Evolutionary conservation across 2,797 vertebrate species (phyloP).

Genomic region (Prionace glauca): DNA sequence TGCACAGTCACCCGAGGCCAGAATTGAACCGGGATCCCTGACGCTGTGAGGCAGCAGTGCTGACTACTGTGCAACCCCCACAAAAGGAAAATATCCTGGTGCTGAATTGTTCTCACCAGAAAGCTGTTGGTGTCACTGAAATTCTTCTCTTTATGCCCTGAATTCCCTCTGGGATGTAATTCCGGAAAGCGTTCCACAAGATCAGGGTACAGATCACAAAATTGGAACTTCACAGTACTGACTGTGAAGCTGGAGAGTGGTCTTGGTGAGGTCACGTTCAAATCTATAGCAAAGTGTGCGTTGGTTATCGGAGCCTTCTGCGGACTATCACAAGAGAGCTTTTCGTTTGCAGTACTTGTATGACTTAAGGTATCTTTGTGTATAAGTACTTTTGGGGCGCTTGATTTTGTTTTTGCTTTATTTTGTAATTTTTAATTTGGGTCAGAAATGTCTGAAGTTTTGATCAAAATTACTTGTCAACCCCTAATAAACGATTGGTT

Average conservation of each 20-base stretch:
- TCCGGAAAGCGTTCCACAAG: background rate
- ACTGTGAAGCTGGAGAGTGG: background rate
- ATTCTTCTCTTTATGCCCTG: background rate
- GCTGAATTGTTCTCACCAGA: background rate
- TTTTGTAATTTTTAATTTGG: background rate
- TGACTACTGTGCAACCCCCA: no score
- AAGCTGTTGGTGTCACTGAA: background rate
- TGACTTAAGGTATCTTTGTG: background rate
- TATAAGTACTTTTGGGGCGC: background rate
- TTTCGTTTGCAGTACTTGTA: background rate
- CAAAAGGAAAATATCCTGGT: background rate
- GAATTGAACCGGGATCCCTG: no score
- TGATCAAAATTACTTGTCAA: background rate
- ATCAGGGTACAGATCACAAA: background rate
- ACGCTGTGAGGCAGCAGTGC: no score
- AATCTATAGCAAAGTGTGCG: background rate
- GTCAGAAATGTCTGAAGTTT: background rate
- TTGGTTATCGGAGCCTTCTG: background rate
- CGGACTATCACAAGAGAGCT: background rate
- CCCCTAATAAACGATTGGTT: background rate
- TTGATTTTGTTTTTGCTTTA: background rate
- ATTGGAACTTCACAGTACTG: background rate
- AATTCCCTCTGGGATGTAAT: background rate
- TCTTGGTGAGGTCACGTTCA: background rate
- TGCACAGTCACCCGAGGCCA: no score